Evolutionary conservation across 1,140 invertebrate species (phyloP).

Genomic region (Nylanderia fulva): DNA sequence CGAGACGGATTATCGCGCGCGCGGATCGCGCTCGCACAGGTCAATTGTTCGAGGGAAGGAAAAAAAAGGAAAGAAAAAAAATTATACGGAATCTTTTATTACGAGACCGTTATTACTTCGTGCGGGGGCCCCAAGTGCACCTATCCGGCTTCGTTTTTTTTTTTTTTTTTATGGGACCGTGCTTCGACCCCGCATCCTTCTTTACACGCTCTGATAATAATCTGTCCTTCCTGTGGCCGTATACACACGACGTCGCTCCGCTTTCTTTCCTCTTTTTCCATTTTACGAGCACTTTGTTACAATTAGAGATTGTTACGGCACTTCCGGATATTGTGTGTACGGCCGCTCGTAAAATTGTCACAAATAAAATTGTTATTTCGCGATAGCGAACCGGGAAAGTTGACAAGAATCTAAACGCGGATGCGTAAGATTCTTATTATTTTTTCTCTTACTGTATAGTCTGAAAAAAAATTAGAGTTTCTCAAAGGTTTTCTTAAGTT

Average conservation of each 20-base stretch:
- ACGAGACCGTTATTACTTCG: constrained; percentile 26
- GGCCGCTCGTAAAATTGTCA: neutral
- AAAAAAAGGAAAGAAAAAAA: too few species aligned
- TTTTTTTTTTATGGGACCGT: constrained; percentile 30
- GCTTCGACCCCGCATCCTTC: constrained; percentile 11
- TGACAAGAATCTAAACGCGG: neutral
- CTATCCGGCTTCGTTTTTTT: constrained; percentile 9
- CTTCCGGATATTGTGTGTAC: neutral
- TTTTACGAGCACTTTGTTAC: constrained; percentile 19
- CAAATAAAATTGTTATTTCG: neutral
- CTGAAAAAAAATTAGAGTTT: too few species aligned
- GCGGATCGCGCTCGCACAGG: constrained; percentile 1
- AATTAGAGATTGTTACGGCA: constrained; percentile 17
- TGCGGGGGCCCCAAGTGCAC: neutral
- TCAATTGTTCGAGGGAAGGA: constrained; percentile 24
- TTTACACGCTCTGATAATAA: constrained; percentile 55
- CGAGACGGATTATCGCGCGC: constrained; percentile 22
- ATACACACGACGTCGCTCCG: neutral
- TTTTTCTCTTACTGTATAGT: too few species aligned
- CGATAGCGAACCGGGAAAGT: neutral
- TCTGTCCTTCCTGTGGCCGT: neutral
- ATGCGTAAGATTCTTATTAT: too few species aligned
- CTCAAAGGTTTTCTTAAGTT: too few species aligned
- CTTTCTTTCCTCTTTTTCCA: neutral
- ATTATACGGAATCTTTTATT: constrained; percentile 43